These are phyloP conservation scores for Salvelinus namaycush DNA, from an alignment of 2,113 vertebrate species.

Conservation along the genomic window DNA sequence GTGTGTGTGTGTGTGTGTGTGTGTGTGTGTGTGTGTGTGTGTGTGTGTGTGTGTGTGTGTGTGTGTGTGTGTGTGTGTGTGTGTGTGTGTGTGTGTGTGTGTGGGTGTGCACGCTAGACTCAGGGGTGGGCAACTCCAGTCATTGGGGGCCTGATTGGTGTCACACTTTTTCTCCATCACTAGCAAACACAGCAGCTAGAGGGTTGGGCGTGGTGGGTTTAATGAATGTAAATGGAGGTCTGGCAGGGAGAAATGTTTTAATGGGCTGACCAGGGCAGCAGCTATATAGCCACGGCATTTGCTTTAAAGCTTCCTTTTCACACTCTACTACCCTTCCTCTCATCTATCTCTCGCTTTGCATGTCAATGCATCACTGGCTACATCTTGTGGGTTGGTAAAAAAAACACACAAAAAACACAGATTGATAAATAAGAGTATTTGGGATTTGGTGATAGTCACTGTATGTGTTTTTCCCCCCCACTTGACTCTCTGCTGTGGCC, in stretches of 20 bases:
- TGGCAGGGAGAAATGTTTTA: too few species aligned
- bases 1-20: slow-evolving; percentile 8
- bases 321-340: background rate
- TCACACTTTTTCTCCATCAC: too few species aligned
- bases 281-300: too few species aligned
- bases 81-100: background rate
- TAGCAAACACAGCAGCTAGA: too few species aligned
- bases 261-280: too few species aligned
- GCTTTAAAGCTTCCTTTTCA: background rate
- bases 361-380: background rate
- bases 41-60: slow-evolving; percentile 6
- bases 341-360: background rate
- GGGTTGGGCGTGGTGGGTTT: background rate
- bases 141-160: too few species aligned
- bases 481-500: background rate
- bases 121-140: too few species aligned
- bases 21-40: slow-evolving; percentile 10
- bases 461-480: background rate
- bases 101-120: too few species aligned
- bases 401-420: background rate
- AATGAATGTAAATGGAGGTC: too few species aligned
- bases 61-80: slow-evolving; percentile 6
- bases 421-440: background rate
- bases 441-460: background rate
- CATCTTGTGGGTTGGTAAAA: background rate